Percentiles rank a stretch among this genome's conserved stretches.
phyloP scores from a whole-genome alignment of 2,113 vertebrate species.

The Sander vitreus region DNA sequence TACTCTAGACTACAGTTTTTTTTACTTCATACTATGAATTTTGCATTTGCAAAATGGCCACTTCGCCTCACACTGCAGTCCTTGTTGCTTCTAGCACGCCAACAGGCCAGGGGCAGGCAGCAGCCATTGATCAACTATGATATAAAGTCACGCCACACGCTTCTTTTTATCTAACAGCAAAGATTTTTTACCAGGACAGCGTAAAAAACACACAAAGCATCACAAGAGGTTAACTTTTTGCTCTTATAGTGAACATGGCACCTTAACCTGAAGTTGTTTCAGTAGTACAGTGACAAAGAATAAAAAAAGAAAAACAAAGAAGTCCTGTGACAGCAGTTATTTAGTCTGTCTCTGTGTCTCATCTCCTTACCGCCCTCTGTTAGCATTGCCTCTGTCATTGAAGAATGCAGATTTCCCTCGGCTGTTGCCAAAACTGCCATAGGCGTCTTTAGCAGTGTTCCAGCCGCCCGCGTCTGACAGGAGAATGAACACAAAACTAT shows the following conservation, averaged over 20 bases:
- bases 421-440: slow-evolving; percentile 94
- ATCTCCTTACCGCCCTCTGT: slow-evolving; percentile 88
- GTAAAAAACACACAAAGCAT: neutral
- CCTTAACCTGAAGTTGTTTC: neutral
- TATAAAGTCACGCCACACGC: neutral
- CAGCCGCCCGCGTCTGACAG: slow-evolving; percentile 84
- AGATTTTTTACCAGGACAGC: too few species aligned
- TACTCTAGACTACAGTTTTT: neutral
- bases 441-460: slow-evolving; percentile 91
- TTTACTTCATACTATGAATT: neutral
- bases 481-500: neutral
- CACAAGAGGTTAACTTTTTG: neutral
- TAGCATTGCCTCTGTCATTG: slow-evolving; percentile 89
- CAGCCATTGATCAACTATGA: neutral
- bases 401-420: slow-evolving; percentile 93
- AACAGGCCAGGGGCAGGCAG: neutral
- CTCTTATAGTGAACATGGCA: neutral
- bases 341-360: neutral
- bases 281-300: neutral
- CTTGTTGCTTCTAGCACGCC: neutral
- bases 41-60: neutral
- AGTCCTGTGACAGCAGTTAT: neutral
- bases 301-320: neutral
- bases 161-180: neutral
- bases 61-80: neutral